Percentiles rank a stretch among this genome's conserved stretches.
These are phyloP conservation scores for Chrysina gloriosa DNA, from an alignment of 2,888 invertebrate genomes.

Conservation along the genomic window DNA sequence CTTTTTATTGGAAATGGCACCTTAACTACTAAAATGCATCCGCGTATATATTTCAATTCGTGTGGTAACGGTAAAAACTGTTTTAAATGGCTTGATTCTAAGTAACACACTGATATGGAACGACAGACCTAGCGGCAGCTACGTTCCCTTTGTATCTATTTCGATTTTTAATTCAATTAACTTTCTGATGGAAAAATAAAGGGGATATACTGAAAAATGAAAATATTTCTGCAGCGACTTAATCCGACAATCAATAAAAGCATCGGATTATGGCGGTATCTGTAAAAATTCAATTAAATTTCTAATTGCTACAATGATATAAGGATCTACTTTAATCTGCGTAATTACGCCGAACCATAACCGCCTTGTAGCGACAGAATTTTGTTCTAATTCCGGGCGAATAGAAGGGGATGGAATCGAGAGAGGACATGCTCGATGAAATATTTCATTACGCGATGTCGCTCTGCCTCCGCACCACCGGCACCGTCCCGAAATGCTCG, in stretches of 20 bases:
- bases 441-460: slow-evolving; percentile 31
- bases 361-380: slow-evolving; percentile 7
- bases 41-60: too few species aligned
- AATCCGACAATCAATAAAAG: neutral
- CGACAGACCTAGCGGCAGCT: too few species aligned
- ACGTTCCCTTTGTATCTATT: too few species aligned
- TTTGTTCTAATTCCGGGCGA: slow-evolving; percentile 16
- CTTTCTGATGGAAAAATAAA: too few species aligned
- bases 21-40: too few species aligned
- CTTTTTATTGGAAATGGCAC: too few species aligned
- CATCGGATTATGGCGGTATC: neutral
- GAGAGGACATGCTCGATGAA: neutral
- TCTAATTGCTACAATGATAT: slow-evolving; percentile 17
- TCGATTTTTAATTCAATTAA: too few species aligned
- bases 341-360: slow-evolving; percentile 8
- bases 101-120: too few species aligned
- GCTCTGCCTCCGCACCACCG: neutral
- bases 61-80: too few species aligned
- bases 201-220: too few species aligned
- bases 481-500: neutral
- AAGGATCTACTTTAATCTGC: slow-evolving; percentile 7
- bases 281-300: slow-evolving; percentile 21
- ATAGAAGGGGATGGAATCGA: neutral
- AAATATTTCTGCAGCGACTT: too few species aligned
- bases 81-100: too few species aligned